Conservation (phyloP, 2,888 invertebrate genomes). For the Zelleria hepariella region DNA sequence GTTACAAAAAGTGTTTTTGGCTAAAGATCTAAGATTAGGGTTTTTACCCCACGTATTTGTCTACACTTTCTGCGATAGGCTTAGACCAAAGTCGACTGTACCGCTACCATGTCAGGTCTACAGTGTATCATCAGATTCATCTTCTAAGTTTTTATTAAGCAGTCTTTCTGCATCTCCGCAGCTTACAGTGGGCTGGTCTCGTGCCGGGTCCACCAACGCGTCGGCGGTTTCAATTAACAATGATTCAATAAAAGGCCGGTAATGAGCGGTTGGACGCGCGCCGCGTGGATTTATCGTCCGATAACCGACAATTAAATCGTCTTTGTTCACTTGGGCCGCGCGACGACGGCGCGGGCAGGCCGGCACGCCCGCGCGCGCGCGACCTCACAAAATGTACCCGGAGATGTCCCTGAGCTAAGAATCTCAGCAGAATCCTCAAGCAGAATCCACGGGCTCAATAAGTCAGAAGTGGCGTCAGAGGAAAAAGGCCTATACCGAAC, state of each 20-base stretch:
- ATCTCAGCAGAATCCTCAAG: not conserved
- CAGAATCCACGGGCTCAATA: too few relatives aligned
- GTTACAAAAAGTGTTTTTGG: too few relatives aligned
- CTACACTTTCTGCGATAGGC: too few relatives aligned
- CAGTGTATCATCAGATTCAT: too few relatives aligned
- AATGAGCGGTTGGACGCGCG: slow-evolving; percentile 49
- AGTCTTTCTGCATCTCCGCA: not conserved
- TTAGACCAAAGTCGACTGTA: too few relatives aligned
- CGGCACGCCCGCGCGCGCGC: slow-evolving; percentile 9
- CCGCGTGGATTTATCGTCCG: slow-evolving; percentile 48
- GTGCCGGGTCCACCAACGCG: not conserved
- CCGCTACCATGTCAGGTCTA: too few relatives aligned
- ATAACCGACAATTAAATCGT: slow-evolving; percentile 63
- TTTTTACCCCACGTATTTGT: too few relatives aligned
- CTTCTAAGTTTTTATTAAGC: not conserved
- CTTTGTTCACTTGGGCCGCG: slow-evolving; percentile 44
- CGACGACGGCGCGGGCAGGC: slow-evolving; percentile 20
- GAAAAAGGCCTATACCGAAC: too few relatives aligned
- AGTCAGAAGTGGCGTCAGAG: too few relatives aligned
- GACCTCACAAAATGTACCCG: slow-evolving; percentile 16
- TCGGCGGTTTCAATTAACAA: slow-evolving; percentile 62
- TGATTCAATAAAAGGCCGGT: slow-evolving; percentile 51
- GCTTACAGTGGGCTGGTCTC: not conserved
- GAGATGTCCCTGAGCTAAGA: not conserved
- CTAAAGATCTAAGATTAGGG: too few relatives aligned